Base-by-base conservation (phyloP, 2,888 invertebrate species). In the Dorcus parallelipipedus region DNA sequence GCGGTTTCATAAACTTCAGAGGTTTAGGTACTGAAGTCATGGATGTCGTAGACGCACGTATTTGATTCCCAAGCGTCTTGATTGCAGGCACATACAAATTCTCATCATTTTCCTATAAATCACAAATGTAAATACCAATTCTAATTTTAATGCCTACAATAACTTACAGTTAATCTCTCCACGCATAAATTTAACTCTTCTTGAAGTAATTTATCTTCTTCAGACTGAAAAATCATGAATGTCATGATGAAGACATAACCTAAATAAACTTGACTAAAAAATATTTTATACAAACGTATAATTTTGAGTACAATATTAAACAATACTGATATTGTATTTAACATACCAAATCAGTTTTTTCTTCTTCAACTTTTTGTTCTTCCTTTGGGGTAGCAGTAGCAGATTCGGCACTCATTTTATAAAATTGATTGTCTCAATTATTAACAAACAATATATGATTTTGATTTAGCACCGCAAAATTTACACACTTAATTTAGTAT, bases 1-100 rank as follows among this genome's bases (percentile, higher is more conserved):
- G 95, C 38, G 90, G 90, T 49, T 95, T 85, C 79, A 99, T 85
- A 76, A 97, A 98, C 79, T 99, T 99, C 58, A 99, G 78, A 0
- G 99, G 99, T 78, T 99, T 99, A 0, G 99, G 99, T 3, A 99
- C 99, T 55, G 97, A 97, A 1, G 99, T 99, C 98, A 99, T 99
- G 0, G 97, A 98, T 1, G 97, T 98, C 0, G 99, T 99, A 0
- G 98, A 97, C 1, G 96, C 94, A 58, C 95, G 85, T 63, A 99
- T 99, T 62, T 94, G 85, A 67, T 89, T 89, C 58, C 95, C 86
- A 73, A 99, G 81, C 78, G 90, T 90, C 76, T 97, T 94, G 64
- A 99, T 79, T 0, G 97, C 91, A 55, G 91, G 86, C 54, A 86
- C 82, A 76, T 96, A 92, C 52, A 94, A 77, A 54, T 86, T 84